A percentile compares a stretch with the other conserved stretches of the same genome.
Conservation (phyloP, 1,140 invertebrate species). For the Drosophila sp. region DNA sequence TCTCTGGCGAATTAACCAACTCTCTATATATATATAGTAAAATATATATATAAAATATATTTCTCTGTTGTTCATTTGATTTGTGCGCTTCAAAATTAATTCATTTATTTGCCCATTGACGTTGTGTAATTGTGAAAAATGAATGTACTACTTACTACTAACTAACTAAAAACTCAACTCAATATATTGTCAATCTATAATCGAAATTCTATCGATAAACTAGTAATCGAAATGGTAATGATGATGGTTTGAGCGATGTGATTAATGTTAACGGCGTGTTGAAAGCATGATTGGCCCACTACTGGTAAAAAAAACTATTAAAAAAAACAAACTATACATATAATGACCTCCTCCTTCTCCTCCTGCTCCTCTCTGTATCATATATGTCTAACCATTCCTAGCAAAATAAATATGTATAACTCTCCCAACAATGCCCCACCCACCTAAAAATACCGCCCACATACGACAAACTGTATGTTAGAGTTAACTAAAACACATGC, state of each 20-base stretch:
- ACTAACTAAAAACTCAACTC: too few relatives aligned
- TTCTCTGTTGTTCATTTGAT: constrained; percentile 67
- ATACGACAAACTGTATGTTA: not conserved
- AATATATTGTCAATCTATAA: constrained; percentile 28
- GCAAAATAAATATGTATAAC: constrained; percentile 21
- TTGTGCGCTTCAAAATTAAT: constrained; percentile 66
- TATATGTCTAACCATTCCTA: constrained; percentile 45
- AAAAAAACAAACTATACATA: constrained; percentile 37
- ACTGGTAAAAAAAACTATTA: constrained; percentile 75
- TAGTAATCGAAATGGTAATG: constrained; percentile 44
- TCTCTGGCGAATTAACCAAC: constrained; percentile 25
- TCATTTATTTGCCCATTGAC: constrained; percentile 65
- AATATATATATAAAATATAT: constrained; percentile 41
- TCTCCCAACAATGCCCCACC: constrained; percentile 2
- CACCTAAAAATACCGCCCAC: not conserved
- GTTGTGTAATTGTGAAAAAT: constrained; percentile 71
- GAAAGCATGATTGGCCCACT: constrained; percentile 83
- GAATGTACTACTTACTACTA: constrained; percentile 16
- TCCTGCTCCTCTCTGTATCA: constrained; percentile 18
- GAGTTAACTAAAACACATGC: constrained; percentile 50
- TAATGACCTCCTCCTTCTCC: constrained; percentile 35
- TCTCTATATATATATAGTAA: constrained; percentile 26
- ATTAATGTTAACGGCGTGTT: constrained; percentile 74
- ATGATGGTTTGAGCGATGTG: constrained; percentile 74
- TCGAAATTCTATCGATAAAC: constrained; percentile 32